These are phyloP conservation scores for Momotus momota DNA, from an alignment of 2,797 vertebrate species.

Conservation along the genomic window DNA sequence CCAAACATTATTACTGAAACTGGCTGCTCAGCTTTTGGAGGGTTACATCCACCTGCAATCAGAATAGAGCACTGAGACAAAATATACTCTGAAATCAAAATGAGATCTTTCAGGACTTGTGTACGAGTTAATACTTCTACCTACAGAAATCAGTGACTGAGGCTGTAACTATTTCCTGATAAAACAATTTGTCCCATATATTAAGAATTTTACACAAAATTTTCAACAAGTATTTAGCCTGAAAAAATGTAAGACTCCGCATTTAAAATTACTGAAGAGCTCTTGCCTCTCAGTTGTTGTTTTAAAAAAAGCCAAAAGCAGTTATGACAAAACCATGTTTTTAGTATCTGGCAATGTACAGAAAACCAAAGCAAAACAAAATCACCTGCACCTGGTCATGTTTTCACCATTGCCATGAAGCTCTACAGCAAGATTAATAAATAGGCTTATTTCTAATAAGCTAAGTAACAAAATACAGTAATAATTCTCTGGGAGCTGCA, in stretches of 20 bases:
- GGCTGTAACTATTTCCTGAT: background rate
- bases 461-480: background rate
- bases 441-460: background rate
- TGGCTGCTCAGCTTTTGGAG: background rate
- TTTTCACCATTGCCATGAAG: background rate
- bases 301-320: background rate
- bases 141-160: background rate
- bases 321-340: background rate
- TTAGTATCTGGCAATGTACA: background rate
- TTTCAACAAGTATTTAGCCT: background rate
- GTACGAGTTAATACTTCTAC: background rate
- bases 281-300: background rate
- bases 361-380: background rate
- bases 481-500: background rate
- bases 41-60: rapidly evolving
- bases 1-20: rapidly evolving
- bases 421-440: background rate
- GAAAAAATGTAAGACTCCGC: background rate
- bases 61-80: background rate
- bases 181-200: background rate
- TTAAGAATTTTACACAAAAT: background rate
- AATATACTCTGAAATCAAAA: background rate
- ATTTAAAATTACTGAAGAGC: background rate
- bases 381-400: background rate
- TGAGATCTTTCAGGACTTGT: background rate